A percentile compares a stretch with the other conserved stretches of the same genome.
phyloP scores from a whole-genome alignment of 2,888 invertebrate species.

The Sclerodermus sp. region DNA sequence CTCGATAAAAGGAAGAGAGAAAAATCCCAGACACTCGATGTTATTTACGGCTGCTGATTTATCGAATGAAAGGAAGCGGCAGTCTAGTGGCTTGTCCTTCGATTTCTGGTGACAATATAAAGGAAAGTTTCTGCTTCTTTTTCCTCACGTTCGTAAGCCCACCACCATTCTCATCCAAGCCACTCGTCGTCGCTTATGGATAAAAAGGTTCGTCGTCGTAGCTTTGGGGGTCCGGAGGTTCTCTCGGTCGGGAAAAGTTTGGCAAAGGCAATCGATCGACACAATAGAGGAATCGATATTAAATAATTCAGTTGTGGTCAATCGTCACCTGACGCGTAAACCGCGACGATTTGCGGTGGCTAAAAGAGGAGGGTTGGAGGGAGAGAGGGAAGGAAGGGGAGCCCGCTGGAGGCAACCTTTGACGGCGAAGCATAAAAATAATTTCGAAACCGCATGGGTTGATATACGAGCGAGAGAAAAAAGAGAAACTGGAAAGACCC shows the following conservation, averaged over 20 bases:
- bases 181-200: too few species aligned
- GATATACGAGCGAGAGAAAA: conserved; percentile 48
- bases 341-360: too few species aligned
- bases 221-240: too few species aligned
- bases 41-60: conserved; percentile 56
- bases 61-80: conserved; percentile 51
- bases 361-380: too few species aligned
- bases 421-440: conserved; percentile 47
- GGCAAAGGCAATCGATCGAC: too few species aligned
- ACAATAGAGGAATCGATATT: too few species aligned
- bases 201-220: too few species aligned
- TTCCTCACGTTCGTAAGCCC: conserved; percentile 6
- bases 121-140: conserved; percentile 30
- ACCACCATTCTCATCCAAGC: neutral
- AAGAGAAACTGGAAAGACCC: conserved; percentile 6
- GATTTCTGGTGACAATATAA: conserved; percentile 44
- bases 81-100: conserved; percentile 40
- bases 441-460: conserved; percentile 50
- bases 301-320: too few species aligned
- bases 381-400: too few species aligned
- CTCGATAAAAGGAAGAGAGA: conserved; percentile 26
- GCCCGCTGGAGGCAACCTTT: conserved; percentile 24
- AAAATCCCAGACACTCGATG: conserved; percentile 44
- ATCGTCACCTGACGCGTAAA: too few species aligned
- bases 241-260: too few species aligned